These are phyloP conservation scores for Lumbricus terrestris DNA, from an alignment of 2,888 invertebrate genomes.

Conservation along the genomic window DNA sequence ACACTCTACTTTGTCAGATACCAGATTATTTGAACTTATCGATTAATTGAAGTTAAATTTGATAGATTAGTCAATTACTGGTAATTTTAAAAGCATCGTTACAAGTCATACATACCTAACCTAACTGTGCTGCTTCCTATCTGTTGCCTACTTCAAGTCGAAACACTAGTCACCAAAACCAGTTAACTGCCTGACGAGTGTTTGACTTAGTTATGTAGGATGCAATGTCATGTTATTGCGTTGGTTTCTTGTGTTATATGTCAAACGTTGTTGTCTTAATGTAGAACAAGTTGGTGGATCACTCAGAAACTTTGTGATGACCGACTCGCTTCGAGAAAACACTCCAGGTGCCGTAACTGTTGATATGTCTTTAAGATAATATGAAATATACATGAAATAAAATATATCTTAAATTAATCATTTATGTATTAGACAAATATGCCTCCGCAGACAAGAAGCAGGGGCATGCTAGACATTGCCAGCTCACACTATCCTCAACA, in stretches of 20 bases:
- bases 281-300: neutral
- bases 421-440: neutral
- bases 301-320: neutral
- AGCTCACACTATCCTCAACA: too few species aligned
- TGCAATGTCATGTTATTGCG: neutral
- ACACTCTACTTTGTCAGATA: too few species aligned
- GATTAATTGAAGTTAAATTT: too few species aligned
- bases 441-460: neutral
- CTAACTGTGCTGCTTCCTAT: too few species aligned
- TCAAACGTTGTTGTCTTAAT: neutral
- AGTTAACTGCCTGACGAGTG: too few species aligned
- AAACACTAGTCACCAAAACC: too few species aligned
- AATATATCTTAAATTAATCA: neutral
- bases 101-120: too few species aligned
- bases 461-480: too few species aligned
- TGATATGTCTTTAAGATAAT: neutral
- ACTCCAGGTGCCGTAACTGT: neutral
- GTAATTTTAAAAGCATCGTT: too few species aligned
- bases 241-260: neutral
- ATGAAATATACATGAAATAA: neutral
- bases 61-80: too few species aligned
- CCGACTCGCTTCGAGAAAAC: neutral
- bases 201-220: neutral
- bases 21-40: too few species aligned
- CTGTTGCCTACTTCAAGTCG: too few species aligned